Percentiles rank a stretch among this genome's conserved stretches.
These are phyloP conservation scores for Cyclina sinensis DNA, from an alignment of 1,140 invertebrate species.

Conservation along the genomic window DNA sequence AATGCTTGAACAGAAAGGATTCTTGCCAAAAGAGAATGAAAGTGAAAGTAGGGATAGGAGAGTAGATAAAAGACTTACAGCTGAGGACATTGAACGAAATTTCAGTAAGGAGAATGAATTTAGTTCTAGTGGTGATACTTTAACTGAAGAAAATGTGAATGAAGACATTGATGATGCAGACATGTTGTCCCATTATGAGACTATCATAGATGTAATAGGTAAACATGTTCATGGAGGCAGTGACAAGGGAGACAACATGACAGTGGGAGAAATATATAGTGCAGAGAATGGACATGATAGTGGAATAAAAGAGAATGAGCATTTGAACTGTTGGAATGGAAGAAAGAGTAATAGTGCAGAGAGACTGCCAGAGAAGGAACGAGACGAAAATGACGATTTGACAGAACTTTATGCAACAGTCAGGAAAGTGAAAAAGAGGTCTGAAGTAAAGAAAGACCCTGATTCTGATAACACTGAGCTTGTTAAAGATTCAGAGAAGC, in stretches of 20 bases:
- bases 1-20: slow-evolving; percentile 66
- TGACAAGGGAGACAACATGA: neutral
- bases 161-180: neutral
- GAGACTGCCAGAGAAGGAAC: neutral
- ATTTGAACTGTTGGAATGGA: neutral
- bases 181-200: neutral
- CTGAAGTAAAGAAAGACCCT: slow-evolving; percentile 4
- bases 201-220: neutral
- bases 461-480: neutral
- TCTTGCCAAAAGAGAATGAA: slow-evolving; percentile 43
- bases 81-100: slow-evolving; percentile 9
- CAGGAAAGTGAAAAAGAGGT: slow-evolving; percentile 61
- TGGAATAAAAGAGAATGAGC: neutral
- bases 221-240: neutral
- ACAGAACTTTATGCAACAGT: slow-evolving; percentile 70
- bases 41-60: slow-evolving; percentile 12
- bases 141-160: neutral
- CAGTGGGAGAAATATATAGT: slow-evolving; percentile 15
- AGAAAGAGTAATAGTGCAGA: slow-evolving; percentile 40
- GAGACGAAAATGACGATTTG: slow-evolving; percentile 47
- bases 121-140: neutral
- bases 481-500: neutral
- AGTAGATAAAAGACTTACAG: slow-evolving; percentile 30
- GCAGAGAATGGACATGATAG: slow-evolving; percentile 3
- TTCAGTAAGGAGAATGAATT: neutral